Percentiles rank a stretch among this genome's conserved stretches.
phyloP scores from a whole-genome alignment of 2,888 invertebrate genomes.

The Ellobium chinense region DNA sequence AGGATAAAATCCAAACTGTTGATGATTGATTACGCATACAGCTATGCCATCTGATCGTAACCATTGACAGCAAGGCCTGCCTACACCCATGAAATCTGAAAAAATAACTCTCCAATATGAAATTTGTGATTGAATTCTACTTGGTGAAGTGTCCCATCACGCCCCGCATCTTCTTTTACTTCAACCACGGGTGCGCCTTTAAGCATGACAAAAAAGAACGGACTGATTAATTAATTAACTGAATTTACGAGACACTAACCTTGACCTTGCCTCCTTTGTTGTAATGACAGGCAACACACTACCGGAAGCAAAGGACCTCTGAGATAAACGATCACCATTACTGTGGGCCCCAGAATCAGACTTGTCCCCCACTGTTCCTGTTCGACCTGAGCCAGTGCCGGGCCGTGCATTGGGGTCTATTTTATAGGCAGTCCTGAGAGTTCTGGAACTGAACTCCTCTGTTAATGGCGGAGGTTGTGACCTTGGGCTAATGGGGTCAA shows the following conservation, averaged over 20 bases:
- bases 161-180: too few relatives aligned
- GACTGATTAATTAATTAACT: background rate
- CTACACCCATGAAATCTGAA: too few relatives aligned
- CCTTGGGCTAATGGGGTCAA: conserved; percentile 36
- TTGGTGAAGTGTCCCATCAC: too few relatives aligned
- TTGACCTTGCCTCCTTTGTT: conserved; percentile 68
- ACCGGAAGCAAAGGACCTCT: conserved; percentile 60
- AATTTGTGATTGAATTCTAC: too few relatives aligned
- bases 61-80: too few relatives aligned
- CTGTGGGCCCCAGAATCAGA: conserved; percentile 33
- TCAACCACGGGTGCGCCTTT: background rate
- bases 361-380: background rate
- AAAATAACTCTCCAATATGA: too few relatives aligned
- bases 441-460: conserved; percentile 60
- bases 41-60: too few relatives aligned
- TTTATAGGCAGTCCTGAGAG: conserved; percentile 64
- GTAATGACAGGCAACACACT: conserved; percentile 63
- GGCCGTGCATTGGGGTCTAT: conserved; percentile 57
- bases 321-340: conserved; percentile 39
- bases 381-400: background rate
- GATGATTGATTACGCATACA: too few relatives aligned
- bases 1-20: too few relatives aligned
- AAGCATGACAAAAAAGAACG: background rate
- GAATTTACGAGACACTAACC: conserved; percentile 61
- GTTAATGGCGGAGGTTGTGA: conserved; percentile 61